phyloP scores from a whole-genome alignment of 2,888 invertebrate species.

The Barypeithes pellucidus region DNA sequence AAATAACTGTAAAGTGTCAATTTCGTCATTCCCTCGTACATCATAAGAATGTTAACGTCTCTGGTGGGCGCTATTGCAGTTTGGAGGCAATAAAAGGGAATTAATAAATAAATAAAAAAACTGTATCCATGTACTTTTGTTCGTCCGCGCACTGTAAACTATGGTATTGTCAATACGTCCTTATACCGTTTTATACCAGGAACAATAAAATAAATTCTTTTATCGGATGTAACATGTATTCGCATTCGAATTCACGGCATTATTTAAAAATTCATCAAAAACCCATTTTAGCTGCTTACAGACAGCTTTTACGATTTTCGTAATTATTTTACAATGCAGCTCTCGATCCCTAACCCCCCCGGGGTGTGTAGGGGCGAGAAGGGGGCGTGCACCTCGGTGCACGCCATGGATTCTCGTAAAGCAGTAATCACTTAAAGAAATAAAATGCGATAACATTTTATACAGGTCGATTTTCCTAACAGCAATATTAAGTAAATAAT shows the following conservation, averaged over 20 bases:
- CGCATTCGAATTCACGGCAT: neutral
- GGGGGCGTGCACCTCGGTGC: neutral
- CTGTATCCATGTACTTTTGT: too few species aligned
- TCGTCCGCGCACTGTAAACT: neutral
- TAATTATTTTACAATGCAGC: conserved; percentile 25
- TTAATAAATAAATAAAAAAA: too few species aligned
- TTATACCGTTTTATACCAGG: neutral
- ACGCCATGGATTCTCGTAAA: conserved; percentile 18
- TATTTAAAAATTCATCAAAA: conserved; percentile 11
- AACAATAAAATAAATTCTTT: conserved; percentile 10
- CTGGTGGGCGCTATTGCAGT: too few species aligned
- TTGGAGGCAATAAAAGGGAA: too few species aligned
- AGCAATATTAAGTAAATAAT: too few species aligned
- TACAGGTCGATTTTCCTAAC: too few species aligned
- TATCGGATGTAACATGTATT: conserved; percentile 1
- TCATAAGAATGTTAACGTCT: too few species aligned
- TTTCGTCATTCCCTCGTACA: too few species aligned
- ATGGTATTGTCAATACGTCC: neutral
- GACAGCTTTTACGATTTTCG: conserved; percentile 15
- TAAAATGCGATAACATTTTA: conserved; percentile 19
- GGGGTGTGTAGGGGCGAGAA: conserved; percentile 20
- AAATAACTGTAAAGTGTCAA: too few species aligned
- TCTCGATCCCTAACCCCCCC: conserved; percentile 11
- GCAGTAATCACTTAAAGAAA: conserved; percentile 23
- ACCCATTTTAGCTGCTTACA: neutral